Percentiles rank a stretch among this genome's conserved stretches.
Conservation (phyloP, 2,797 vertebrate genomes). For the Podarcis siculus region DNA sequence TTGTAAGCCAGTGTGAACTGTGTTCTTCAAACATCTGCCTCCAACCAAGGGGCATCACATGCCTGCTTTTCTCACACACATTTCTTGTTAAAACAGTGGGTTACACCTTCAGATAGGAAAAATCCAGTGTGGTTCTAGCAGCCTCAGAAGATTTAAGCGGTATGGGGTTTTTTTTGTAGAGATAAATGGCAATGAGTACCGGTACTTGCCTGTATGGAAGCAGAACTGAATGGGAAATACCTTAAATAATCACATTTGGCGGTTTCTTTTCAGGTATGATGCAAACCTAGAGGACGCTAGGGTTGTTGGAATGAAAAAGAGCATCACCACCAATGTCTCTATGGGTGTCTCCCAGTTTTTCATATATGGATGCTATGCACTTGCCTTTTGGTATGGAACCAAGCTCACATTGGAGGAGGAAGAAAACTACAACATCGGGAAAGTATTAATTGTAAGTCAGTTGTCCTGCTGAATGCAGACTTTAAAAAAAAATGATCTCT, state of each 20-base stretch:
- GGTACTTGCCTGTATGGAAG: neutral
- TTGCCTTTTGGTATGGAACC: slow-evolving; percentile 84
- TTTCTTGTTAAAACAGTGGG: neutral
- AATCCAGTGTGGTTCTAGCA: neutral
- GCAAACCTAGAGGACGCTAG: slow-evolving; percentile 75
- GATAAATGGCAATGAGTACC: neutral
- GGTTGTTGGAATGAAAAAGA: slow-evolving; percentile 78
- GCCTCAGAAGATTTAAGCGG: neutral
- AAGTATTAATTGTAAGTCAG: slow-evolving; percentile 78
- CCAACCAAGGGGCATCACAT: neutral
- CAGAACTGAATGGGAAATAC: neutral
- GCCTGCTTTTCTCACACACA: neutral
- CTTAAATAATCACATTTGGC: slow-evolving; percentile 35
- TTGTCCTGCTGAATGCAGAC: neutral
- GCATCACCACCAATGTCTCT: slow-evolving; percentile 74
- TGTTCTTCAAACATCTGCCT: neutral
- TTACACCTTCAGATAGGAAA: neutral
- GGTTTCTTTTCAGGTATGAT: slow-evolving; percentile 74
- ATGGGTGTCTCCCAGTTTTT: slow-evolving; percentile 79
- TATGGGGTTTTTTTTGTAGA: neutral
- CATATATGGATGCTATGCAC: slow-evolving; percentile 77
- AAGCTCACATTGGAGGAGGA: slow-evolving; percentile 78
- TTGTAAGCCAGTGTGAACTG: neutral
- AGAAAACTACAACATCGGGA: slow-evolving; percentile 75
- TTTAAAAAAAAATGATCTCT: slow-evolving; percentile 21